Evolutionary conservation across 2,888 invertebrate species (phyloP).

Genomic region (Drosophila atroscutellata): DNA sequence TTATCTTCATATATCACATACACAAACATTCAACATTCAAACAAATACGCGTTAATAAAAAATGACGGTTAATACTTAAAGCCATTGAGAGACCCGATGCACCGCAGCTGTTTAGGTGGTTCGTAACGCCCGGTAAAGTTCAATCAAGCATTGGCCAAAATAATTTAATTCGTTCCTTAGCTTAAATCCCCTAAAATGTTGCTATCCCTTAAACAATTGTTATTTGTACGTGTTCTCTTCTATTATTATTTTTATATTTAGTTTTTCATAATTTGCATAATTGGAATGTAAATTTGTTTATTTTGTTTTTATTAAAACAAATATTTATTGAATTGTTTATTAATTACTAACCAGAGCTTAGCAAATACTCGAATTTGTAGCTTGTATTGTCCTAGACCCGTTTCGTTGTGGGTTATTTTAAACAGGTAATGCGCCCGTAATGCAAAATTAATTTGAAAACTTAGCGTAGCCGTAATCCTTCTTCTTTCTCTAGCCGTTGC

Average conservation of each 20-base stretch:
- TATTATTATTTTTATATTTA: slow-evolving; percentile 6
- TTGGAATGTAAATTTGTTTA: slow-evolving; percentile 13
- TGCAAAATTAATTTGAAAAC: slow-evolving; percentile 27
- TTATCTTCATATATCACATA: slow-evolving; percentile 61
- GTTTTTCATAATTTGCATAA: not conserved
- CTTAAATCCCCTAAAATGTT: slow-evolving; percentile 44
- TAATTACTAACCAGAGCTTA: slow-evolving; percentile 45
- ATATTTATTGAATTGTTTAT: not conserved
- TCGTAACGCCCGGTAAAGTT: slow-evolving; percentile 84
- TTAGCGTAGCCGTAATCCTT: slow-evolving; percentile 41
- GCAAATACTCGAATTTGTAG: slow-evolving; percentile 29
- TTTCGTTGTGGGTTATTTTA: slow-evolving; percentile 1
- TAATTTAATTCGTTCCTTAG: slow-evolving; percentile 49
- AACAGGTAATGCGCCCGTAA: slow-evolving; percentile 18
- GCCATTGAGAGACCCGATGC: slow-evolving; percentile 80
- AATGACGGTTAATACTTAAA: slow-evolving; percentile 30
- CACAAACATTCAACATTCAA: slow-evolving; percentile 14
- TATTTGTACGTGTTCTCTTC: slow-evolving; percentile 22
- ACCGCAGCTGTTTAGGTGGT: slow-evolving; percentile 83
- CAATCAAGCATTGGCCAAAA: slow-evolving; percentile 53
- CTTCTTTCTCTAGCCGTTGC: slow-evolving; percentile 45
- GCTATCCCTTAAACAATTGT: slow-evolving; percentile 17
- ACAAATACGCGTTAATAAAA: slow-evolving; percentile 29
- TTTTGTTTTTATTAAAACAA: slow-evolving; percentile 4
- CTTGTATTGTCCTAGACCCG: slow-evolving; percentile 17